Percentiles rank a stretch among this genome's conserved stretches.
These are phyloP conservation scores for Drosophila parvula DNA, from an alignment of 1,140 invertebrate genomes.

Conservation along the genomic window DNA sequence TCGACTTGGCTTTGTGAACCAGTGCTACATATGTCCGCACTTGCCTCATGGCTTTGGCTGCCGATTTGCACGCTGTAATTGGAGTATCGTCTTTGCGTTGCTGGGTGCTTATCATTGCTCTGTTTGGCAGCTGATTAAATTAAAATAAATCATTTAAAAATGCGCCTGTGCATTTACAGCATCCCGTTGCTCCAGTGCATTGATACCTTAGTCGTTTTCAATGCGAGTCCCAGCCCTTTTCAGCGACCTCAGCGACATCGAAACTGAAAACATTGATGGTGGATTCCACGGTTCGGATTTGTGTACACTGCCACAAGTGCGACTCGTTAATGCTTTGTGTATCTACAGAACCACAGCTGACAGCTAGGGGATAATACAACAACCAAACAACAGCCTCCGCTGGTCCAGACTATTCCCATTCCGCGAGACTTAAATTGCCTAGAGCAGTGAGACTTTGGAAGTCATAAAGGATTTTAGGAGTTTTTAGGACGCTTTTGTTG, in stretches of 20 bases:
- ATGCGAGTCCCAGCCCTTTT: slow-evolving; percentile 29
- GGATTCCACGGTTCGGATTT: slow-evolving; percentile 43
- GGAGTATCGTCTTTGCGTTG: slow-evolving; percentile 65
- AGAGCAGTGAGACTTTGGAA: neutral
- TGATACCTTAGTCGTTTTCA: slow-evolving; percentile 8
- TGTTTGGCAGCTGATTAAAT: slow-evolving; percentile 80
- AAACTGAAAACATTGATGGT: slow-evolving; percentile 4
- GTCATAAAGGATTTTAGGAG: neutral
- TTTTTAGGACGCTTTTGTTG: neutral
- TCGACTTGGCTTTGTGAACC: slow-evolving; percentile 60
- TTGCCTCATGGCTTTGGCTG: slow-evolving; percentile 71
- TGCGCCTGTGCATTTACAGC: slow-evolving; percentile 28
- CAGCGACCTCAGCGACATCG: slow-evolving; percentile 14
- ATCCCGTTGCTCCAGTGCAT: neutral
- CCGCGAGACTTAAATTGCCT: neutral
- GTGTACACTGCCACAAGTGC: slow-evolving; percentile 32
- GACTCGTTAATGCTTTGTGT: slow-evolving; percentile 18
- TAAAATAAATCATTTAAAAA: slow-evolving; percentile 78
- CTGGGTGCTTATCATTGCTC: slow-evolving; percentile 72
- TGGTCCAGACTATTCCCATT: neutral
- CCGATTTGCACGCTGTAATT: slow-evolving; percentile 77
- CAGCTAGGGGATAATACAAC: slow-evolving; percentile 68
- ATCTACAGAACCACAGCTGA: slow-evolving; percentile 72
- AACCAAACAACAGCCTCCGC: slow-evolving; percentile 48
- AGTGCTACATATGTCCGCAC: slow-evolving; percentile 74